phyloP scores from a whole-genome alignment of 2,888 invertebrate genomes.

The Pyrrhosoma nymphula region DNA sequence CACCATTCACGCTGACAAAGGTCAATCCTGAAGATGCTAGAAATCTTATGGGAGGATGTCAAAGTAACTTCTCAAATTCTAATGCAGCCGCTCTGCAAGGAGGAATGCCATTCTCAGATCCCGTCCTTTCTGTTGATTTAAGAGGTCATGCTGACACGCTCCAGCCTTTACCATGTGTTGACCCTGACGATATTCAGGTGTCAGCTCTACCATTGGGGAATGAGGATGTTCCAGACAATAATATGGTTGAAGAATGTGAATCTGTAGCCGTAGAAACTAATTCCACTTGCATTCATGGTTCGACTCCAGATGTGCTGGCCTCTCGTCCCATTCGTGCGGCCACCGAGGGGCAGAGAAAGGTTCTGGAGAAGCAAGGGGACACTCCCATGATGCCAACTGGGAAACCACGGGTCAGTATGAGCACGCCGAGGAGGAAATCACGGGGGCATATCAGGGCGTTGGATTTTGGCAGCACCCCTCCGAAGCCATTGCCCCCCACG shows the following conservation, averaged over 20 bases:
- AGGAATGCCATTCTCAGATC: background rate
- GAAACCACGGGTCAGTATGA: slow-evolving; percentile 19
- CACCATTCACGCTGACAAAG: slow-evolving; percentile 10
- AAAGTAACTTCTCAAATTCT: background rate
- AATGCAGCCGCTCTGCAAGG: background rate
- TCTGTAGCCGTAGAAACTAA: background rate
- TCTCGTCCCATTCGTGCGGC: background rate
- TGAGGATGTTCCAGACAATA: background rate
- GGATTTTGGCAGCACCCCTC: slow-evolving; percentile 69
- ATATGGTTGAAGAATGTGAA: background rate
- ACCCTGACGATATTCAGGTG: background rate
- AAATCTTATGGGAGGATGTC: background rate
- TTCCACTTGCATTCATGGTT: background rate
- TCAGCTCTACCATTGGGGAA: background rate
- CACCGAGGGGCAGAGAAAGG: background rate
- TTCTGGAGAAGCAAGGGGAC: background rate
- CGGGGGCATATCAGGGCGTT: slow-evolving; percentile 69
- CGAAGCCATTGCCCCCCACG: background rate
- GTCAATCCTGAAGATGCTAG: slow-evolving; percentile 20
- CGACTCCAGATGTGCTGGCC: slow-evolving; percentile 3
- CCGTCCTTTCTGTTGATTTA: background rate
- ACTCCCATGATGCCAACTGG: background rate
- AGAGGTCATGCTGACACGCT: background rate
- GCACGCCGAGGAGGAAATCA: slow-evolving; percentile 69
- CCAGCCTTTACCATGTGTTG: background rate